A percentile compares a stretch with the other conserved stretches of the same genome.
phyloP scores from a whole-genome alignment of 2,797 vertebrate species.

The Fratercula arctica region DNA sequence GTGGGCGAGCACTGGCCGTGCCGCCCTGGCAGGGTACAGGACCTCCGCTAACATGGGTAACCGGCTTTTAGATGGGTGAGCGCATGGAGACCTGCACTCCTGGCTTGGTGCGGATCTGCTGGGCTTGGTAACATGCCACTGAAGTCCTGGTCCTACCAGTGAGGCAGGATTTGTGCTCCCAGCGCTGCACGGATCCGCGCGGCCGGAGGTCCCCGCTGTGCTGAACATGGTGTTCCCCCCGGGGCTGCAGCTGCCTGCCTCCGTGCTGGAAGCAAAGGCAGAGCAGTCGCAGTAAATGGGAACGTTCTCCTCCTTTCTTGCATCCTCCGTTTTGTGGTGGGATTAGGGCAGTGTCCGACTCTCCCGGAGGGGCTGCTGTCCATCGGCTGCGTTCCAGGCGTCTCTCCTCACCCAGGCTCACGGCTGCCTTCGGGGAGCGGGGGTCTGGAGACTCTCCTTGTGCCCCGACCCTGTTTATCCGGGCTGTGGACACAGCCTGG shows the following conservation, averaged over 20 bases:
- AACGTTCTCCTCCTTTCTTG: not conserved
- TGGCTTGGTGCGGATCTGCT: not conserved
- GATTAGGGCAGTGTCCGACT: accelerated
- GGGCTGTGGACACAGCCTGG: not conserved
- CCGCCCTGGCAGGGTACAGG: accelerated
- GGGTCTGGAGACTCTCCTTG: not conserved
- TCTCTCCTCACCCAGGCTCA: accelerated
- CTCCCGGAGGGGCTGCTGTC: not conserved
- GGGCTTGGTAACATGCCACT: accelerated
- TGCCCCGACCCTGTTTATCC: not conserved
- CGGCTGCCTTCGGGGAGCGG: no score
- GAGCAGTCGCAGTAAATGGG: not conserved
- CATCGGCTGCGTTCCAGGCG: not conserved
- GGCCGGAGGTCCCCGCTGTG: not conserved
- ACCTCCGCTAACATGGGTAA: accelerated
- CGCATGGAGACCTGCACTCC: accelerated
- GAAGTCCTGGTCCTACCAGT: not conserved
- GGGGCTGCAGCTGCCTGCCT: not conserved
- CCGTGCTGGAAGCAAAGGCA: not conserved
- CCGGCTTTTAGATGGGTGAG: no score
- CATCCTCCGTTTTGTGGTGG: not conserved
- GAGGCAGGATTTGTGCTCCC: not conserved
- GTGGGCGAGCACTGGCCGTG: accelerated
- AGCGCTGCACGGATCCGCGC: accelerated
- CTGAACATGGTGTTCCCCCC: not conserved